Evolutionary conservation across 2,113 vertebrate genomes (phyloP).

Genomic region (Mustelus asterias): DNA sequence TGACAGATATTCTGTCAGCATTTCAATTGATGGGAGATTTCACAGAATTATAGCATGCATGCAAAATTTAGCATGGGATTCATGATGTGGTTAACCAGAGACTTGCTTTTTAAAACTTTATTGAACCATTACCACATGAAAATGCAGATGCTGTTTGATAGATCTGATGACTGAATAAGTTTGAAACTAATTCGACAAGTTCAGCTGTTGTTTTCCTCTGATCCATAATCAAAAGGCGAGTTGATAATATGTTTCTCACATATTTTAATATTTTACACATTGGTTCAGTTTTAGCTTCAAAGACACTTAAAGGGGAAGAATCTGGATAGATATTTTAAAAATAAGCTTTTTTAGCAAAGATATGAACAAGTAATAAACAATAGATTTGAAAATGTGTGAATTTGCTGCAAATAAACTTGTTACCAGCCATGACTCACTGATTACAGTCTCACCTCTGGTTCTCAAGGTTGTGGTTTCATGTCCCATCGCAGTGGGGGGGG

Average conservation of each 20-base stretch:
- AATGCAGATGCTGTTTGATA: background rate
- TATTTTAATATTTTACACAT: background rate
- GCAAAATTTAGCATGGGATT: conserved; percentile 3
- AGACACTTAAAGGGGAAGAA: background rate
- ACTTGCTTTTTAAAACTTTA: conserved; percentile 11
- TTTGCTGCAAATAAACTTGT: background rate
- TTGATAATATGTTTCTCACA: background rate
- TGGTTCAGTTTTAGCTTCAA: background rate
- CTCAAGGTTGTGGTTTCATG: background rate
- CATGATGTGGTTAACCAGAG: conserved; percentile 32
- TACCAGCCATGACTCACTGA: background rate
- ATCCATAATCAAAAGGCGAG: background rate
- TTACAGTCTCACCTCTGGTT: background rate
- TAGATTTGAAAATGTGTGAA: background rate
- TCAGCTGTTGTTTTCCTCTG: background rate
- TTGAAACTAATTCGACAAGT: background rate
- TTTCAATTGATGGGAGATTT: conserved; percentile 29
- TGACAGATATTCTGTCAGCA: background rate
- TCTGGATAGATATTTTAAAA: background rate
- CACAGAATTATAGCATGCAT: conserved; percentile 3
- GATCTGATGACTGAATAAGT: conserved; percentile 3
- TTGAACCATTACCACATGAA: conserved; percentile 11
- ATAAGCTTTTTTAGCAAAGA: background rate
- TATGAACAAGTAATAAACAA: background rate
- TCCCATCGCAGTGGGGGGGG: background rate